These are phyloP conservation scores for Pteropus rufus DNA, from an alignment of 2,797 vertebrate species.

Conservation along the genomic window DNA sequence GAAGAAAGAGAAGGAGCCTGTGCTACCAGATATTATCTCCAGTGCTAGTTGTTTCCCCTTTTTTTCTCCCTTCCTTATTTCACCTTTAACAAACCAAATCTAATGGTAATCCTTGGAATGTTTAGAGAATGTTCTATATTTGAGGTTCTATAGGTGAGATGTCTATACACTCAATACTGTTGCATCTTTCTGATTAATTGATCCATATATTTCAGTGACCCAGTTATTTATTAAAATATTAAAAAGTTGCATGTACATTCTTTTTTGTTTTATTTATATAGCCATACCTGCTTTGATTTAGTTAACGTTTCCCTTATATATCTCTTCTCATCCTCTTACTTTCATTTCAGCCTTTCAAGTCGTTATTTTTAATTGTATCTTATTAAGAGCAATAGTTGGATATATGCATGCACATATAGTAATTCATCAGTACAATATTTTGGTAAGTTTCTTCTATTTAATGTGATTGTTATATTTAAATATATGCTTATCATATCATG, in stretches of 20 bases:
- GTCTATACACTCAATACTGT: background rate
- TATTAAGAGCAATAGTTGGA: background rate
- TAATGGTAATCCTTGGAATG: background rate
- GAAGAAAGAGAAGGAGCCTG: background rate
- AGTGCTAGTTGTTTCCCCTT: background rate
- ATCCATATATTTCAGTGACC: background rate
- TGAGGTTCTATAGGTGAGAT: background rate
- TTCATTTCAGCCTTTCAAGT: background rate
- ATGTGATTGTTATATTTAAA: background rate
- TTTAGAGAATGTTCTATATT: background rate
- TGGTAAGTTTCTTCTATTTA: background rate
- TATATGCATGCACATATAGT: background rate
- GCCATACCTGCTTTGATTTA: background rate
- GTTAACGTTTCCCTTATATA: background rate
- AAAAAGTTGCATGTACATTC: background rate
- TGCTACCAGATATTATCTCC: background rate
- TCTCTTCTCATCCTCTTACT: background rate
- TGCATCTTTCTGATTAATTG: background rate
- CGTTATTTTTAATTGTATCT: background rate
- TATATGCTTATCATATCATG: background rate
- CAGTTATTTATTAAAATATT: background rate
- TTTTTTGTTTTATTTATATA: background rate
- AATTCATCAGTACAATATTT: background rate
- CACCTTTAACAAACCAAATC: background rate
- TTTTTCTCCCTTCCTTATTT: background rate